Base-by-base conservation (phyloP, 2,888 invertebrate genomes). In the Hanleya hanleyi region DNA sequence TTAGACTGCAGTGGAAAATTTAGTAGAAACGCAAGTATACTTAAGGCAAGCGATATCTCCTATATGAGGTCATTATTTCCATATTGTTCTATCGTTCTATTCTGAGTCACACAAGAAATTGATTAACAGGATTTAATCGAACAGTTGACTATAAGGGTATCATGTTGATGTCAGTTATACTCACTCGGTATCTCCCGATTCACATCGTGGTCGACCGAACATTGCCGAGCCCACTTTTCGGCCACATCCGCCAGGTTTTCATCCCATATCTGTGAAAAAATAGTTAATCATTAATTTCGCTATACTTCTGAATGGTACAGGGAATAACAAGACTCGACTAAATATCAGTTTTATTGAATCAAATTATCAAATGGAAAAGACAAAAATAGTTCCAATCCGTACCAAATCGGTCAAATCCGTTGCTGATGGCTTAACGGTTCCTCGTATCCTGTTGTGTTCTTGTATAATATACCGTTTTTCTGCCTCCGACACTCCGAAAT, bases 401-500 rank as follows among this genome's bases (percentile, higher is more conserved):
- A 78, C 77, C 74, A 78, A n/a, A 70, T 74, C 73, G 37, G 68
- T 51, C 72, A 78, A 70, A 61, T 76, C 64, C 22, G 74, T 61
- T 5, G 77, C 77, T 7, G 38, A 26, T 1, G 77, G 77, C 7
- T 15, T 33, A 18, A 71, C 73, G 0, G 33, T 36, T 26, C 47
- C 61, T 38, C 77, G 47, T 37, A 72, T 69, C 15, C 70, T 22
- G 67, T 78, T 78, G 70, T 78, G 77, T 9, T 65, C 36, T 29
- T 68, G 50, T 3, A 78, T 36, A 0, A 76, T 70, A 18, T 67
- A 71, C 35, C 57, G 35, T 35, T 74, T 69, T n/a, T 68, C 64
- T 9, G 38, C 62, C 18, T 47, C 35, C 29, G 64, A 65, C 33
- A 78, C 41, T 26, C 47, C 64, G 0, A 37, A 41, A 36, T 69